A percentile compares a stretch with the other conserved stretches of the same genome.
These are phyloP conservation scores for Dufourea novaeangliae DNA, from an alignment of 1,140 invertebrate species.

Conservation along the genomic window DNA sequence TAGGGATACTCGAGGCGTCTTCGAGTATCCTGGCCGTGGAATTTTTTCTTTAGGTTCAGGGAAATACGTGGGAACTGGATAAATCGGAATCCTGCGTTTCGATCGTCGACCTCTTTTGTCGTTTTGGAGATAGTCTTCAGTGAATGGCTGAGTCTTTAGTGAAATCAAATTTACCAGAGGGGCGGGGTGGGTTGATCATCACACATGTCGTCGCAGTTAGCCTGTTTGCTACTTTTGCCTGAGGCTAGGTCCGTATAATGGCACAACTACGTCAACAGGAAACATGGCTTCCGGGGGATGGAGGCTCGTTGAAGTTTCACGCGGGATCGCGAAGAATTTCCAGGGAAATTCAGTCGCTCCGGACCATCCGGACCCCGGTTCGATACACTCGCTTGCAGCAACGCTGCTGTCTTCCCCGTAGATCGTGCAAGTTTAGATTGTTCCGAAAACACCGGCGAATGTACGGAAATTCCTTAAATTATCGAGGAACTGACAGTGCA, in stretches of 20 bases:
- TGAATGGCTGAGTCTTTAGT: too few species aligned
- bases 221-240: background rate
- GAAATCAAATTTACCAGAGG: too few species aligned
- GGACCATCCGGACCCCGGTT: background rate
- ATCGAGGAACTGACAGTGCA: too few species aligned
- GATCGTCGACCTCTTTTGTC: too few species aligned
- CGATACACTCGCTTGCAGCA: background rate
- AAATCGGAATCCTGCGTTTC: too few species aligned
- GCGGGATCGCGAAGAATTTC: background rate
- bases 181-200: too few species aligned
- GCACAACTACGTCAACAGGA: background rate
- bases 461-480: background rate
- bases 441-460: conserved; percentile 1
- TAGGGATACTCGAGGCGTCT: background rate
- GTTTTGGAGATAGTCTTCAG: too few species aligned
- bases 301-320: too few species aligned
- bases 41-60: background rate
- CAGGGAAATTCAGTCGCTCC: background rate
- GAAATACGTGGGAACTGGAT: background rate
- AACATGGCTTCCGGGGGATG: too few species aligned
- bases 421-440: conserved; percentile 5
- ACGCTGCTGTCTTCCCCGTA: background rate
- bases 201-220: background rate
- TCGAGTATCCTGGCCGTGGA: background rate
- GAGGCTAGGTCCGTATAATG: background rate